Evolutionary conservation across 2,113 vertebrate genomes (phyloP).

Genomic region (Puntigrus tetrazona): DNA sequence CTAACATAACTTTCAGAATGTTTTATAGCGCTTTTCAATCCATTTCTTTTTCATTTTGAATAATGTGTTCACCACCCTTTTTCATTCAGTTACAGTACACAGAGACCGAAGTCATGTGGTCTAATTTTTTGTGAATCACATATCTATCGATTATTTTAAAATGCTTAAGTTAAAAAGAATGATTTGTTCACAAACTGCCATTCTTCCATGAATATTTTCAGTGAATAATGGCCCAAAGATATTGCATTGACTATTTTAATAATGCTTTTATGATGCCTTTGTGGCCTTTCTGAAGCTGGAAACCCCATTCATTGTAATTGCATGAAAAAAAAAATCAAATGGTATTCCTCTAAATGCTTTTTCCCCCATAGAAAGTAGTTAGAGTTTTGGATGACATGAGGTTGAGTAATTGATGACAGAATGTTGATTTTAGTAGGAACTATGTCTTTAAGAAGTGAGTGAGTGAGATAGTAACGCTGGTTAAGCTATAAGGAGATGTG

Average conservation of each 20-base stretch:
- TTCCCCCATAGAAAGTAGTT: neutral
- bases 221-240: neutral
- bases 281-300: neutral
- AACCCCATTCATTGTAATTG: neutral
- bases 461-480: too few relatives aligned
- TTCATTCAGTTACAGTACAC: neutral
- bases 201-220: neutral
- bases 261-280: neutral
- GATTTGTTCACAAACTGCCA: neutral
- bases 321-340: neutral
- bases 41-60: neutral
- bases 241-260: neutral
- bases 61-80: neutral
- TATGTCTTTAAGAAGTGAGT: neutral
- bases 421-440: neutral
- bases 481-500: slow-evolving; percentile 3
- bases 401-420: neutral
- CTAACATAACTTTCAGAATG: neutral
- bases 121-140: neutral
- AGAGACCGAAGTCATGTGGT: neutral
- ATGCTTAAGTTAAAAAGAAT: neutral
- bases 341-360: neutral
- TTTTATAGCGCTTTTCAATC: neutral
- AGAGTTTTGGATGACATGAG: neutral
- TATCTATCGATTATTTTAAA: neutral